Conservation (phyloP, 2,888 invertebrate genomes). For the Eristalis arbustorum region DNA sequence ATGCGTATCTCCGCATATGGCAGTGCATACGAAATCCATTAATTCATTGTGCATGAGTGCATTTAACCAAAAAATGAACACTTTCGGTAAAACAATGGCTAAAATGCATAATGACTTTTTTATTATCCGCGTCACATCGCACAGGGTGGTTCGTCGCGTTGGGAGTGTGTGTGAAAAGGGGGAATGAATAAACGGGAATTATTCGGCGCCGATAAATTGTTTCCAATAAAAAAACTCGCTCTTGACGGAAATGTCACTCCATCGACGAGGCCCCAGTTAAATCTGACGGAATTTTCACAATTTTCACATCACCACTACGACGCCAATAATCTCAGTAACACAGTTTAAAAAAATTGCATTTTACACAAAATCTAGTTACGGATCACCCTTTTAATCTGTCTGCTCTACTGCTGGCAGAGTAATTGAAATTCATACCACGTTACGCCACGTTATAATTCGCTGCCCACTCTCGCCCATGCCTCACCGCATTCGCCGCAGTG, state of each 20-base stretch:
- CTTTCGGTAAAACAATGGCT: background rate
- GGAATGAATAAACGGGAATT: too few relatives aligned
- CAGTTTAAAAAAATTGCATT: too few relatives aligned
- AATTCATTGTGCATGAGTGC: background rate
- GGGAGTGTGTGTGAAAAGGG: too few relatives aligned
- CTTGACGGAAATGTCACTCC: too few relatives aligned
- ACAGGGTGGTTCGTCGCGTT: background rate
- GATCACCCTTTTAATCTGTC: background rate
- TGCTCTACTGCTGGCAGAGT: background rate
- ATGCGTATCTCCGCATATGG: background rate
- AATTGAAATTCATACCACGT: background rate
- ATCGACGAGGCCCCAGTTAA: background rate
- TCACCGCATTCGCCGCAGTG: background rate
- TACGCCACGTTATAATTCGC: background rate
- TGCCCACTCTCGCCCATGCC: background rate
- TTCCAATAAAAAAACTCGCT: too few relatives aligned
- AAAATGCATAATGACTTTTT: background rate
- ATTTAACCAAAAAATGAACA: background rate
- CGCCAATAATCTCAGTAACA: background rate
- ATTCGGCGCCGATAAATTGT: too few relatives aligned
- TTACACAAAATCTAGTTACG: background rate
- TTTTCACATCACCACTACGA: background rate
- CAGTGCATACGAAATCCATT: background rate
- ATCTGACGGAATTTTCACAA: background rate
- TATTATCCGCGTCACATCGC: background rate